Evolutionary conservation across 2,113 vertebrate species (phyloP).

Genomic region (Labeo rohita): DNA sequence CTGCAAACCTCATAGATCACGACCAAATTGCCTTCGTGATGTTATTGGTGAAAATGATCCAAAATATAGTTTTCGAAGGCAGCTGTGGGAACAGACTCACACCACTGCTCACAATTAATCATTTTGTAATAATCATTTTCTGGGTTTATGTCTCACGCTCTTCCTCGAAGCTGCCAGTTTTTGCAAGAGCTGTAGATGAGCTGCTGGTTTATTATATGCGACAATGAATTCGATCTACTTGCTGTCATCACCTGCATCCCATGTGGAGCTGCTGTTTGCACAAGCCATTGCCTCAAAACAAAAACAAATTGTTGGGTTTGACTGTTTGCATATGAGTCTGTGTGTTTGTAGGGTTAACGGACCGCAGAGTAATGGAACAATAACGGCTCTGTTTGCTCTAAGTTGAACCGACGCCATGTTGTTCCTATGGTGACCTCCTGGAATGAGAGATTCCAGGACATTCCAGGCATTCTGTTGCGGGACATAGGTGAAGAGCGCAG

Average conservation of each 20-base stretch:
- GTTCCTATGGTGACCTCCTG: conserved; percentile 64
- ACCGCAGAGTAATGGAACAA: conserved; percentile 66
- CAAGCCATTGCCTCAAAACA: conserved; percentile 53
- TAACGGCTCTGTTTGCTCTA: conserved; percentile 64
- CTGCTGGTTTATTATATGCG: conserved; percentile 11
- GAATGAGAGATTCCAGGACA: conserved; percentile 59
- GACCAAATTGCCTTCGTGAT: conserved; percentile 4
- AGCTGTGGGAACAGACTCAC: conserved; percentile 26
- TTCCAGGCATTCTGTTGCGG: conserved; percentile 66
- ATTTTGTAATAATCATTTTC: conserved; percentile 11
- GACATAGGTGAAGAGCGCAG: conserved; percentile 43
- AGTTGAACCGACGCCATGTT: conserved; percentile 53
- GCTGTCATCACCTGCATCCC: conserved; percentile 32
- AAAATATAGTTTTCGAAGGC: conserved; percentile 23
- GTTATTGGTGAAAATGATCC: conserved; percentile 1
- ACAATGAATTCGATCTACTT: conserved; percentile 6
- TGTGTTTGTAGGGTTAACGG: conserved; percentile 55
- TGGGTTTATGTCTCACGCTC: conserved; percentile 8
- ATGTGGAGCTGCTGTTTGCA: conserved; percentile 34
- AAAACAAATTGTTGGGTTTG: conserved; percentile 61
- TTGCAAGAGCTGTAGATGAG: not conserved
- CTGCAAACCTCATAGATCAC: conserved; percentile 12
- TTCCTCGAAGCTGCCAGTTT: not conserved
- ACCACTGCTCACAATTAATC: conserved; percentile 9
- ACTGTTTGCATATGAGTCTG: conserved; percentile 45